These are phyloP conservation scores for Megatriorchis doriae DNA, from an alignment of 2,113 vertebrate species.

Conservation along the genomic window DNA sequence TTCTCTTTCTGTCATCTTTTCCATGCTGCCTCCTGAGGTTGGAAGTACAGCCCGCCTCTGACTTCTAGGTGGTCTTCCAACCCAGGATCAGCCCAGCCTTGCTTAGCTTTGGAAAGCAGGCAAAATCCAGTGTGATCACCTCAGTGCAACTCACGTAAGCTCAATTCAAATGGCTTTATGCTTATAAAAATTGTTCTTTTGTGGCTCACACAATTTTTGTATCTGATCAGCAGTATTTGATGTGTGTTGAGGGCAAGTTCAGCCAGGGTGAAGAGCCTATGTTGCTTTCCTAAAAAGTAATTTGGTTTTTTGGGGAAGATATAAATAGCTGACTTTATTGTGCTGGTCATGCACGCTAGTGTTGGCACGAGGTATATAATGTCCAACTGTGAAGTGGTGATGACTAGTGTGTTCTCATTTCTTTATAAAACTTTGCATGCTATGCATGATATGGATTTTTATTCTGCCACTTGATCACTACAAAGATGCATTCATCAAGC, in stretches of 20 bases:
- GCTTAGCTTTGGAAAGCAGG: neutral
- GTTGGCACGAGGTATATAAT: neutral
- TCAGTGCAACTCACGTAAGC: neutral
- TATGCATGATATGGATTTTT: neutral
- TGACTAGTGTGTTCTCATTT: neutral
- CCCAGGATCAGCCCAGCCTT: neutral
- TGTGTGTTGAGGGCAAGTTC: slow-evolving; percentile 11
- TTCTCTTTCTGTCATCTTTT: neutral
- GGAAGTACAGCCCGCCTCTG: neutral
- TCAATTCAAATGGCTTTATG: neutral
- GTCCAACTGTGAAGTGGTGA: neutral
- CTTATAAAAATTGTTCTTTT: neutral
- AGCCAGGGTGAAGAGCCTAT: slow-evolving; percentile 6
- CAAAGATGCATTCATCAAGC: neutral
- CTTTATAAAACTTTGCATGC: neutral
- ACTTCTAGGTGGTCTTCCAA: neutral
- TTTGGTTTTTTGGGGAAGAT: neutral
- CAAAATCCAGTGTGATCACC: neutral
- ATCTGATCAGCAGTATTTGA: neutral
- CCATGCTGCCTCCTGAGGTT: neutral
- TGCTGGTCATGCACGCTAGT: neutral
- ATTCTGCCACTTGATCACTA: neutral
- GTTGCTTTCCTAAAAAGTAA: neutral
- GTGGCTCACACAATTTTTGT: neutral
- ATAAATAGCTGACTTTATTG: slow-evolving; percentile 25